phyloP scores from a whole-genome alignment of 2,888 invertebrate genomes.

The Lissocephala sabroskyi region DNA sequence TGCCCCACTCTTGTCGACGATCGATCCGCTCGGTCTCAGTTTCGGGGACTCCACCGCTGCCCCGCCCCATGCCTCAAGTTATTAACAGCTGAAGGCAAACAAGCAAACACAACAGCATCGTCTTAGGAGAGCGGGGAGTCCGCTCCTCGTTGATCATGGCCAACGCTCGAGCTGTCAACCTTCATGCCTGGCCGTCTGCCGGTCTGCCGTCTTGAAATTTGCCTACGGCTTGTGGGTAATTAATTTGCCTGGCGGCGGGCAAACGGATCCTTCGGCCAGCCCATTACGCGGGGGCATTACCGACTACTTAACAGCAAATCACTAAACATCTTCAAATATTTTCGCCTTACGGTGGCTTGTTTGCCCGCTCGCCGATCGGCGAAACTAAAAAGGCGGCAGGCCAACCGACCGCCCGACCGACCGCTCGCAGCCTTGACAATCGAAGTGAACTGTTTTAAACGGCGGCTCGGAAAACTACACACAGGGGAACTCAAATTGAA shows the following conservation, averaged over 20 bases:
- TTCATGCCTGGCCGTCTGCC: constrained; percentile 23
- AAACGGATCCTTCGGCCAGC: not conserved
- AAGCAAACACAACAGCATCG: constrained; percentile 65
- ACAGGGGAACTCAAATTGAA: constrained; percentile 63
- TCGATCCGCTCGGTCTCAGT: no score
- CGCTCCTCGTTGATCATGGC: constrained; percentile 57
- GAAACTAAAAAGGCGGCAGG: constrained; percentile 38
- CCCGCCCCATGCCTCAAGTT: constrained; percentile 62
- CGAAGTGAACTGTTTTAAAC: constrained; percentile 67
- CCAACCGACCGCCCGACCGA: constrained; percentile 8
- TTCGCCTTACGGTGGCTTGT: constrained; percentile 18
- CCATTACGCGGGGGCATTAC: constrained; percentile 40
- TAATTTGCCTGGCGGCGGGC: constrained; percentile 22
- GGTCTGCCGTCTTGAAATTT: not conserved
- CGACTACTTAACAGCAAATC: constrained; percentile 66
- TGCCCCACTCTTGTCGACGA: constrained; percentile 26
- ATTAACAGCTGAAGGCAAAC: constrained; percentile 63
- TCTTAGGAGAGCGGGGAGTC: constrained; percentile 14
- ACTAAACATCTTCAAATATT: constrained; percentile 65
- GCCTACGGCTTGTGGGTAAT: constrained; percentile 30
- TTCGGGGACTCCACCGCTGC: no score
- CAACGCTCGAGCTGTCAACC: constrained; percentile 59
- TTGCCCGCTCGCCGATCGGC: constrained; percentile 49
- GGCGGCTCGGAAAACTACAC: constrained; percentile 64
- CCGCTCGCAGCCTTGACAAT: constrained; percentile 52